Conservation (phyloP, 2,113 vertebrate genomes). For the Barbus barbus region DNA sequence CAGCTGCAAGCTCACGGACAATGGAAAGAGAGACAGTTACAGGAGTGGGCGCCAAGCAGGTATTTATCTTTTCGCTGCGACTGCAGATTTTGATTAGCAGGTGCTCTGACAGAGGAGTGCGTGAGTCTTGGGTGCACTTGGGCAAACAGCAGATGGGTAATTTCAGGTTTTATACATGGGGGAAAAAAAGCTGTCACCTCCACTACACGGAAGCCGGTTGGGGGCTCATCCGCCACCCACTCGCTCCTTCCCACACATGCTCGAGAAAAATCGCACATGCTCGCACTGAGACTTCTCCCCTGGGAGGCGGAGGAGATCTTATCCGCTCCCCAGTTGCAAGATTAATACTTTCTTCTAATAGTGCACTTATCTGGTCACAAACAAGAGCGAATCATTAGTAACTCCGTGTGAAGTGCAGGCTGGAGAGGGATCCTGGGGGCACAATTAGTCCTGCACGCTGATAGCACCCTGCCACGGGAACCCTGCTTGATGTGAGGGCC, state of each 20-base stretch:
- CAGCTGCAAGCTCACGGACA: not conserved
- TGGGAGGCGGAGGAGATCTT: constrained; percentile 4
- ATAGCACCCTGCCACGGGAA: constrained; percentile 15
- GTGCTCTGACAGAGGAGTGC: constrained; percentile 20
- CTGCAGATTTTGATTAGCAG: constrained; percentile 31
- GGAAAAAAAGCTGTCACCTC: constrained; percentile 11
- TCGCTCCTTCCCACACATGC: constrained; percentile 10
- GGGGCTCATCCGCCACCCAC: constrained; percentile 17
- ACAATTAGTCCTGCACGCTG: constrained; percentile 22
- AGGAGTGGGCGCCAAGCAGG: constrained; percentile 19
- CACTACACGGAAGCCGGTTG: not conserved
- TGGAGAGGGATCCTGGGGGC: constrained; percentile 5
- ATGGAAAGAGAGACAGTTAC: not conserved
- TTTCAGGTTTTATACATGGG: constrained; percentile 24
- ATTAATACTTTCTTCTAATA: constrained; percentile 27
- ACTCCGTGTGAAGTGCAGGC: not conserved
- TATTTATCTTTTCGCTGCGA: constrained; percentile 12
- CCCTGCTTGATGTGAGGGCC: not conserved
- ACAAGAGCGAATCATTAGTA: constrained; percentile 33
- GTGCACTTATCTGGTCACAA: constrained; percentile 36
- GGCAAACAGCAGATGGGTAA: constrained; percentile 45
- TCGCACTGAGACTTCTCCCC: not conserved
- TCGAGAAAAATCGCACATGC: not conserved
- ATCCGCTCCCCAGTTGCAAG: not conserved
- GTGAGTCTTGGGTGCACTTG: not conserved